Evolutionary conservation across 1,140 invertebrate species (phyloP).

Genomic region (Onthophagus taurus): DNA sequence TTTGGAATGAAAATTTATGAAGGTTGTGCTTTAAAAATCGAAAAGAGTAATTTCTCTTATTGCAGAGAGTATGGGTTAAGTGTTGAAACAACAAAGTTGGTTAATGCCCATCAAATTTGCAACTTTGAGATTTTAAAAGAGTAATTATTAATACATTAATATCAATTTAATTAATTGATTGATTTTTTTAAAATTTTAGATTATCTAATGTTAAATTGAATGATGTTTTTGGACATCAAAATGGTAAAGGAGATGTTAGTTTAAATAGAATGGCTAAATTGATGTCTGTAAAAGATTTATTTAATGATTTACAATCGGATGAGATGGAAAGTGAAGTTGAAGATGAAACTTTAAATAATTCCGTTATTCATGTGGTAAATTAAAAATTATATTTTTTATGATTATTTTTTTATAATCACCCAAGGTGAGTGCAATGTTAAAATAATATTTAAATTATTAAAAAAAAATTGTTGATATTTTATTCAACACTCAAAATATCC

Average conservation of each 20-base stretch:
- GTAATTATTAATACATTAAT: slow-evolving; percentile 15
- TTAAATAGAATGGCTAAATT: slow-evolving; percentile 23
- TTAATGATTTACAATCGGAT: too few relatives aligned
- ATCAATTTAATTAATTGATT: background rate
- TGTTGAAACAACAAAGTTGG: slow-evolving; percentile 22
- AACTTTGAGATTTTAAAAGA: slow-evolving; percentile 27
- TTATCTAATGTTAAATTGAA: slow-evolving; percentile 22
- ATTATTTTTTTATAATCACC: too few relatives aligned
- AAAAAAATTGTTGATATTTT: too few relatives aligned
- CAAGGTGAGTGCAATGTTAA: too few relatives aligned
- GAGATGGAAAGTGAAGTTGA: too few relatives aligned
- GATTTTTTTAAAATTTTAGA: slow-evolving; percentile 15
- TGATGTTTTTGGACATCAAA: slow-evolving; percentile 23
- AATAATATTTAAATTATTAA: too few relatives aligned
- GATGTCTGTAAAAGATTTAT: slow-evolving; percentile 25
- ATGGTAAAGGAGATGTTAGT: slow-evolving; percentile 25
- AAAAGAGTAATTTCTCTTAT: slow-evolving; percentile 21
- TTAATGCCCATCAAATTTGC: slow-evolving; percentile 15
- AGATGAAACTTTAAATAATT: too few relatives aligned
- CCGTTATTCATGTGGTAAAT: too few relatives aligned
- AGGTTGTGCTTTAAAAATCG: slow-evolving; percentile 22
- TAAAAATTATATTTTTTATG: too few relatives aligned
- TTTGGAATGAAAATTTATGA: slow-evolving; percentile 32
- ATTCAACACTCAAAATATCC: too few relatives aligned
- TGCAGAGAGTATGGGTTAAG: slow-evolving; percentile 31